Base-by-base conservation (phyloP, 2,888 invertebrate genomes). In the Sphaerophoria rueppellii region DNA sequence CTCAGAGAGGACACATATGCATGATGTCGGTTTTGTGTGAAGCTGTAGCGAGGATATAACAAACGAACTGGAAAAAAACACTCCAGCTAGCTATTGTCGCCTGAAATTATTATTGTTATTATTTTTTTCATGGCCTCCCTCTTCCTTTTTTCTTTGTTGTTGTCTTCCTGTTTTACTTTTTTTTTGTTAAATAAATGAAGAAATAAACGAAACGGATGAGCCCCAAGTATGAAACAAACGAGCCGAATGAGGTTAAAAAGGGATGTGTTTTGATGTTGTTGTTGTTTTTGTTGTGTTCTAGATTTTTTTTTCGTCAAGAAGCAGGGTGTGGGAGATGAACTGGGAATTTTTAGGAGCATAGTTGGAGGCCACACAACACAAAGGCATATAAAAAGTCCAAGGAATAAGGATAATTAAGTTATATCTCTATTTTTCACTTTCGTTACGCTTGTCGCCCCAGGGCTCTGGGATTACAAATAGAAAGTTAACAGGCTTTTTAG, bases 211-310 rank as follows among this genome's bases (percentile, higher is more conserved):
- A 80, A 79, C 76, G 77, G 81, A 85, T 81, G 73, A 85, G 80
- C 72, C 73, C 67, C 61, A 63, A 77, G 76, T 77, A 73, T 57
- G 85, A 69, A 69, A 76, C 76, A 85, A 76, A 81, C 65, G 81
- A 77, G 85, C 76, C 76, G 72, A 85, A 85, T 81, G 81, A 83
- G 83, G 83, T 83, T 83, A 83, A 80, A 83, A 83, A 72, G 80
- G 83, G 80, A 79, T 80, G 67, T 74, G 16, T 55, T 63, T 63
- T 63, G 46, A 63, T 34, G 34, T 63, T 63, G 63, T 63, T 63
- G 46, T 46, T 61, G 34, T 48, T 34, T 67, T 24, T 65, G 32
- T 34, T 65, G 48, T 65, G 52, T 16, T 37, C 12, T 52, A 37
- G 12, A n/a, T 34, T 40, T 52, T 11, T 11, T 24, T 37, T 12